Conservation (phyloP, 2,888 invertebrate species). For the Lasioglossum morio region DNA sequence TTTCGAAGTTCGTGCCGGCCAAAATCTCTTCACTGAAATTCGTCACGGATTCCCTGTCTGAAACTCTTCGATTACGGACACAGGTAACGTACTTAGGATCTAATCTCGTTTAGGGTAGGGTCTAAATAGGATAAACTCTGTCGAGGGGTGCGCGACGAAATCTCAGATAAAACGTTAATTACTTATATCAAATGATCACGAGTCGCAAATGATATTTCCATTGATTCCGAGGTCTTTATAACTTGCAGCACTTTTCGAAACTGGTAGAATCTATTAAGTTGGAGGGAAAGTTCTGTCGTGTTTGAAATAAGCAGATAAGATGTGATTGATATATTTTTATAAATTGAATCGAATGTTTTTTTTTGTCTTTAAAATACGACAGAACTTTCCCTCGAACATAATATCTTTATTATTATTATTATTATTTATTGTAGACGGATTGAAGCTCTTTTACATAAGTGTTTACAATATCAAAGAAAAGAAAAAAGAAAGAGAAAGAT, state of each 20-base stretch:
- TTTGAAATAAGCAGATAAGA: no score
- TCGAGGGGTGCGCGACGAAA: neutral
- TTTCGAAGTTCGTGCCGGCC: rapidly evolving
- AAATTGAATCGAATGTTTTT: no score
- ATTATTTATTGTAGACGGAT: no score
- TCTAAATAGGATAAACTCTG: constrained; percentile 10
- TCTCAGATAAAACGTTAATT: constrained; percentile 4
- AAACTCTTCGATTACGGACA: neutral
- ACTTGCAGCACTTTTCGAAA: neutral
- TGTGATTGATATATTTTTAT: no score
- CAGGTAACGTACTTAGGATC: constrained; percentile 3
- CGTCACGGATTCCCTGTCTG: neutral
- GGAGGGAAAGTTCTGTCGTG: no score
- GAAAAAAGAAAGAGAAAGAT: no score
- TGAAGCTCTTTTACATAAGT: no score
- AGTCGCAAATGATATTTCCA: neutral
- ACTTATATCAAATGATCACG: neutral
- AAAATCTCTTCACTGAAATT: neutral
- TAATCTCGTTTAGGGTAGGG: constrained; percentile 7
- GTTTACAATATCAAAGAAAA: no score
- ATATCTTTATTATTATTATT: no score
- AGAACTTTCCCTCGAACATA: no score
- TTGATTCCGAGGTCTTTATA: neutral
- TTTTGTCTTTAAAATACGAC: no score
- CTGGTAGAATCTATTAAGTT: no score